Base-by-base conservation (phyloP, 2,113 vertebrate species). In the Furnarius figulus region DNA sequence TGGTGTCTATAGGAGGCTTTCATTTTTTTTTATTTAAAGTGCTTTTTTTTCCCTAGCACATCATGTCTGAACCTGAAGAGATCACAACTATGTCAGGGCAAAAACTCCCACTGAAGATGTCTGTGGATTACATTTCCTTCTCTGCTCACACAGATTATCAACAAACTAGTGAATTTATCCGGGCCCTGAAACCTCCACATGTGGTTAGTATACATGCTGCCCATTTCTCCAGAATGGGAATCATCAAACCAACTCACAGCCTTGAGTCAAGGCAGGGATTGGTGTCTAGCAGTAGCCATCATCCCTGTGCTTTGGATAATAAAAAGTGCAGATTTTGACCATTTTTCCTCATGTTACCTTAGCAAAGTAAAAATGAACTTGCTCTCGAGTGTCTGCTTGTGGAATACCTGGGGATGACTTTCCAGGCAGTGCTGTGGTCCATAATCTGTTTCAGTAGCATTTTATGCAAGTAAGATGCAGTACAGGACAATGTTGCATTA, bases 61-160 rank as follows among this genome's bases (percentile, higher is more conserved):
- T 99, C 97, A 99, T 99, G 99, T 99, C 99, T 25, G 99, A 99
- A 90, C 99, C 99, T 2, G 99, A 99, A 97, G 99, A 99, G 97
- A 99, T 99, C 96, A 99, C 99, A 65, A 99, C 99, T 75, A 99
- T 99, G 99, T 99, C 99, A 10, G 99, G 99, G 39, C 99, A 99
- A 97, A 99, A 99, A 92, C 98, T 99, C 28, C 99, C 99, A n/a
- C 97, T 99, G 97, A 99, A 99, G 98, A 99, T 99, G 99, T 99
- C 99, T 7, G 99, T 99, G 95, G 99, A 99, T 97, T 99, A 99
- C 98, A 99, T 99, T 97, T 99, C 99, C 95, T 99, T 99, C 98
- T 99, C 99, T 12, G 99, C 99, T 89, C 99, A 99, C 96, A 99
- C 99, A 8, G 99, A 99, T 97, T 99, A 99, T 97, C 99, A 99